Base-by-base conservation (phyloP, 2,888 invertebrate species). In the Orgyia antiqua region DNA sequence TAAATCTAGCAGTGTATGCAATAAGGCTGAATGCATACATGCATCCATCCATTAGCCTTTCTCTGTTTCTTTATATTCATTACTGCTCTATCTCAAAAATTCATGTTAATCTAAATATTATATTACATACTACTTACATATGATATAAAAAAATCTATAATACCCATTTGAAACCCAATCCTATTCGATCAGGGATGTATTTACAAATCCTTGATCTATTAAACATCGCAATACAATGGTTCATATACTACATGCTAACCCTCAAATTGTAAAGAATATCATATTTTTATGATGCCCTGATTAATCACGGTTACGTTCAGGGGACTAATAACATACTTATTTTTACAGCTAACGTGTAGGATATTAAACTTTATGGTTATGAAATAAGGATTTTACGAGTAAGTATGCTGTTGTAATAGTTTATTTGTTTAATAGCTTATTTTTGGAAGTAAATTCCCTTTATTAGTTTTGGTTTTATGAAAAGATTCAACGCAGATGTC, bases 241-340 rank as follows among this genome's bases (percentile, higher is more conserved):
- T 10, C 13, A 24, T 13, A 24, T 24, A n/a, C 11, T 17, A 40
- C 24, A 24, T 40, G 42, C 33, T 28, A 21, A 15, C 18, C 32
- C 45, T 31, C 17, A 42, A 42, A 28, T 40, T 48, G 38, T 38
- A 54, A 51, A 34, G 52, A 43, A 52, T 51, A 54, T 52, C 51
- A 52, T 52, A 54, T 52, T 52, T 54, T 48, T 54, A 52, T 51
- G 55, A 54, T 45, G 47, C 30, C 15, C 36, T 41, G 34, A 48
- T 51, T 55, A 52, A 52, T 48, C 37, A 45, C 26, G 40, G 37
- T 21, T 24, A 13, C 10, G 10, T 25, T 24, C n/a, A 35, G 52
- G 52, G 51, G 37, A 7, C 19, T 4, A n/a, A 33, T 36, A 27
- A 28, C 51, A 21, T 39, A 36, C 15, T 18, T 29, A 20, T 11